Percentiles rank a stretch among this genome's conserved stretches.
phyloP scores from a whole-genome alignment of 1,140 invertebrate species.

The Drosophila leontia region DNA sequence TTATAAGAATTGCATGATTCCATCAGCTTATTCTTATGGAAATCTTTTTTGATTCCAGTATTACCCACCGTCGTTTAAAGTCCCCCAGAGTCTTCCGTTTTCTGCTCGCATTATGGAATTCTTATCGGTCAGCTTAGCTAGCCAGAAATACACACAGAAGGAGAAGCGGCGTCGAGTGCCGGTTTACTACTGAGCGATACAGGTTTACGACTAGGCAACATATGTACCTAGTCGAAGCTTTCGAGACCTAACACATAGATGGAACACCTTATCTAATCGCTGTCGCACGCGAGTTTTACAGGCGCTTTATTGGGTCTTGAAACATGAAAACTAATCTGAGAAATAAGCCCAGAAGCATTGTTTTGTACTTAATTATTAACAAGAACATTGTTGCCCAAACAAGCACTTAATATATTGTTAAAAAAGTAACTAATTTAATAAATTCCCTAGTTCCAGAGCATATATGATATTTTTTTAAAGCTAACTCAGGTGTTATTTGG shows the following conservation, averaged over 20 bases:
- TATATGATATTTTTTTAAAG: constrained; percentile 14
- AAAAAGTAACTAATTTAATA: background rate
- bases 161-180: constrained; percentile 4
- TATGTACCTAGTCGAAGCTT: constrained; percentile 18
- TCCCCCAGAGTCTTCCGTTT: constrained; percentile 63
- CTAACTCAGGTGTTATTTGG: background rate
- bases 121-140: constrained; percentile 50
- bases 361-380: background rate
- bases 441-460: background rate
- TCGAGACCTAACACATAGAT: background rate
- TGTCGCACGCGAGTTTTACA: constrained; percentile 10
- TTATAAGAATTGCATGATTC: background rate
- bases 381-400: background rate
- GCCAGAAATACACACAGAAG: background rate
- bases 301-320: constrained; percentile 1
- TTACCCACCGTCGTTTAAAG: constrained; percentile 58
- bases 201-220: constrained; percentile 37
- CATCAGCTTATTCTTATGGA: background rate
- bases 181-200: constrained; percentile 42
- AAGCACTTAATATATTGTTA: background rate
- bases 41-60: background rate
- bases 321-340: background rate
- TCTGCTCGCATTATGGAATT: constrained; percentile 44
- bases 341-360: background rate
- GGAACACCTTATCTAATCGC: constrained; percentile 19